Percentiles rank a stretch among this genome's conserved stretches.
These are phyloP conservation scores for Laothoe populi DNA, from an alignment of 2,888 invertebrate species.

Conservation along the genomic window DNA sequence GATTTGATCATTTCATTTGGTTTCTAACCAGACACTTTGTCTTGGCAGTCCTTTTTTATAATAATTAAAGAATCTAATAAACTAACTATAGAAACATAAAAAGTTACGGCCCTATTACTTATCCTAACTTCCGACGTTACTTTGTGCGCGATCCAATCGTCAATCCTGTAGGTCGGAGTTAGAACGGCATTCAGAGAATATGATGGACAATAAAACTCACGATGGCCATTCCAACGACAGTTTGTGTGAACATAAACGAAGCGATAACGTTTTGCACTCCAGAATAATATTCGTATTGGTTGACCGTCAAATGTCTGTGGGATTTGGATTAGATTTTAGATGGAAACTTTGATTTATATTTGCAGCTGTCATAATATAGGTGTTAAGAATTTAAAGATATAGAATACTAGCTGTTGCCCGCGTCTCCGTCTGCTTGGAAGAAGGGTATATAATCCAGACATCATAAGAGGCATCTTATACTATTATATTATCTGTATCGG, in stretches of 20 bases:
- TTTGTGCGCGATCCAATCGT: background rate
- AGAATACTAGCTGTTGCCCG: no score
- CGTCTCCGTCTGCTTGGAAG: no score
- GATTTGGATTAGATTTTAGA: background rate
- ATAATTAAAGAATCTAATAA: background rate
- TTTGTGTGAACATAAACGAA: slow-evolving; percentile 28
- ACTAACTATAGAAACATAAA: background rate
- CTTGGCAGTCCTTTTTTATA: no score
- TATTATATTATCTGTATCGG: no score
- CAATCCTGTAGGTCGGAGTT: slow-evolving; percentile 18
- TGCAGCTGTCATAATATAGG: no score
- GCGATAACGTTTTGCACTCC: slow-evolving; percentile 26
- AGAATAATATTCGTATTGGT: slow-evolving; percentile 23
- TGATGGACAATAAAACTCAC: slow-evolving; percentile 29
- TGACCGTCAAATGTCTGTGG: slow-evolving; percentile 14
- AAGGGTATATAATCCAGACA: no score
- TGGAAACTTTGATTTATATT: background rate
- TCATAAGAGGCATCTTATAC: no score
- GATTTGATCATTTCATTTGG: no score
- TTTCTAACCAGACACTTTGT: no score
- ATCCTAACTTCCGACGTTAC: slow-evolving; percentile 1
- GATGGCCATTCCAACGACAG: slow-evolving; percentile 22
- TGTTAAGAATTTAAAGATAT: no score
- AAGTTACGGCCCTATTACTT: slow-evolving; percentile 13
- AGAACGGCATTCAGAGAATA: slow-evolving; percentile 25